These are phyloP conservation scores for Crambe crambe DNA, from an alignment of 37 sponge, comb jelly and placozoan genomes.

Conservation along the genomic window DNA sequence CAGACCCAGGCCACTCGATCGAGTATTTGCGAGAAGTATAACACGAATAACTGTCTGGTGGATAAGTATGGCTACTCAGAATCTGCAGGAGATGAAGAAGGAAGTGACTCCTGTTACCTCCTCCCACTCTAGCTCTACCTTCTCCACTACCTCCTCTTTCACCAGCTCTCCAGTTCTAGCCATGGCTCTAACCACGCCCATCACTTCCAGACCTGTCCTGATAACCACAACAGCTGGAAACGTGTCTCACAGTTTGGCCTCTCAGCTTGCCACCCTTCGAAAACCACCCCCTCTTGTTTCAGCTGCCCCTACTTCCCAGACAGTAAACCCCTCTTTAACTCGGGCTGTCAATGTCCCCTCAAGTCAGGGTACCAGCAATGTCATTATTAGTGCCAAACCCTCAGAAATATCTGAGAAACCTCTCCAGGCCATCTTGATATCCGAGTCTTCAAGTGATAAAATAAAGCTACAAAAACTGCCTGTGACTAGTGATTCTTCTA, in stretches of 20 bases:
- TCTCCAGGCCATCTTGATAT: no score
- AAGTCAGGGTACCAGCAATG: no score
- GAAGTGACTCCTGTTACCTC: neutral
- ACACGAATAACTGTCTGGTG: no score
- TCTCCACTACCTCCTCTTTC: neutral
- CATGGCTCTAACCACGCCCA: neutral
- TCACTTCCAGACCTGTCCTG: neutral
- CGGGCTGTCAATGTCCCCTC: no score
- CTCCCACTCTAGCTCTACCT: neutral
- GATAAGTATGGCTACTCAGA: no score
- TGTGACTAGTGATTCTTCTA: no score
- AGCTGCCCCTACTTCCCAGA: neutral
- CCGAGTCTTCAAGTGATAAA: no score
- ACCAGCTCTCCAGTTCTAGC: neutral
- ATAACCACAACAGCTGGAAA: neutral
- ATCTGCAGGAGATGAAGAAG: neutral
- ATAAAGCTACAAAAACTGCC: no score
- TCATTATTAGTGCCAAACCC: no score
- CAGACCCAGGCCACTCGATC: neutral
- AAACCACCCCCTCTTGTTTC: slow-evolving; percentile 4
- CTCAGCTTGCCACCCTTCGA: neutral
- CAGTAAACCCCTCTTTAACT: no score
- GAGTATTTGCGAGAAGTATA: neutral
- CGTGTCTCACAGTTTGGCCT: neutral
- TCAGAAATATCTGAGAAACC: no score